Conservation (phyloP, 1,140 invertebrate genomes). For the Zaprionus africanus region DNA sequence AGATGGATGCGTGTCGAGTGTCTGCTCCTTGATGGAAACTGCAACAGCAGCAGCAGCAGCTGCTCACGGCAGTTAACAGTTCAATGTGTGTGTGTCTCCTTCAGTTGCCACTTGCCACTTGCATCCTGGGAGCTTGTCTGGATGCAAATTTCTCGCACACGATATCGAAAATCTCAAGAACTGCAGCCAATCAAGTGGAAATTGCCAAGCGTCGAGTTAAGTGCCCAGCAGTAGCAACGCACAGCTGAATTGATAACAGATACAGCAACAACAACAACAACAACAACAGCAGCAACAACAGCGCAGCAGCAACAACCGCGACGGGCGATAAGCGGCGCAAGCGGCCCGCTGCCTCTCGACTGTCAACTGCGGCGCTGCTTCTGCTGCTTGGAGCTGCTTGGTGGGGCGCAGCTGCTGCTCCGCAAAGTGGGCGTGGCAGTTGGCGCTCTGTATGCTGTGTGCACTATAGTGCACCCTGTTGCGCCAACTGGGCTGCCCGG, state of each 20-base stretch:
- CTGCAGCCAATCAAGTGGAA: constrained; percentile 82
- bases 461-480: constrained; percentile 72
- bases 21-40: neutral
- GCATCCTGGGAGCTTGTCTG: constrained; percentile 27
- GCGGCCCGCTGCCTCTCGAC: constrained; percentile 68
- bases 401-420: constrained; percentile 19
- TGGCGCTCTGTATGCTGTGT: constrained; percentile 21
- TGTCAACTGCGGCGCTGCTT: constrained; percentile 35
- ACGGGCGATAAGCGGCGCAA: constrained; percentile 67
- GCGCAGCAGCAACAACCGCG: constrained; percentile 38
- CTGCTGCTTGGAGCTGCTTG: constrained; percentile 24
- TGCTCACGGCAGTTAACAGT: constrained; percentile 47
- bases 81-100: constrained; percentile 7
- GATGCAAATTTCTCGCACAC: constrained; percentile 71
- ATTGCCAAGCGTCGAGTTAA: constrained; percentile 71
- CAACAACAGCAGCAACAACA: constrained; percentile 16
- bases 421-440: constrained; percentile 51
- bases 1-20: constrained; percentile 30
- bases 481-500: constrained; percentile 43
- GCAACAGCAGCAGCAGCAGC: constrained; percentile 45
- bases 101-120: neutral
- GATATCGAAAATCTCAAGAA: constrained; percentile 81
- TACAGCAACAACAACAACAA: constrained; percentile 18
- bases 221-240: constrained; percentile 54
- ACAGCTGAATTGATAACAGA: constrained; percentile 52